phyloP scores from a whole-genome alignment of 2,888 invertebrate genomes.

The Tipula unca region DNA sequence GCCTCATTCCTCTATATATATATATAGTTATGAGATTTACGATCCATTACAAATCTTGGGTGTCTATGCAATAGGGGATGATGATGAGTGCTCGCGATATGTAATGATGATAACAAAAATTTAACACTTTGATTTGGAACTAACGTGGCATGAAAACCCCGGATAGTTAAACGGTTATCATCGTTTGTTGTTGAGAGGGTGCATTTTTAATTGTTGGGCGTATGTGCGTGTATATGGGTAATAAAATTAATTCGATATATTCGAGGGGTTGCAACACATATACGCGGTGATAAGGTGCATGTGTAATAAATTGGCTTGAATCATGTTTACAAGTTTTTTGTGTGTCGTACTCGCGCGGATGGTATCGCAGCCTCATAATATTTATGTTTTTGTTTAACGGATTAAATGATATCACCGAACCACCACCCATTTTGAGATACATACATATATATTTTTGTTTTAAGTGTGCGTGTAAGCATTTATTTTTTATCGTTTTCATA shows the following conservation, averaged over 20 bases:
- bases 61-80: not conserved
- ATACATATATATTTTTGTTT: not conserved
- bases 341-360: not conserved
- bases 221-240: not conserved
- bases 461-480: not conserved
- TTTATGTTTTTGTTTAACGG: not conserved
- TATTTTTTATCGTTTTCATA: constrained; percentile 23
- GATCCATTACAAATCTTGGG: not conserved
- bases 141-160: not conserved
- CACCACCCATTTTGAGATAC: not conserved
- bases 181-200: not conserved
- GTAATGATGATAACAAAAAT: not conserved
- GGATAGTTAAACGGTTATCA: not conserved
- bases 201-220: not conserved
- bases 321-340: not conserved
- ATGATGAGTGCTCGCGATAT: not conserved
- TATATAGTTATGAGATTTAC: not conserved
- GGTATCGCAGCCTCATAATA: not conserved
- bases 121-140: constrained; percentile 8
- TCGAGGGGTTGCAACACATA: not conserved
- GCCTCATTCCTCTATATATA: not conserved
- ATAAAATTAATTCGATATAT: not conserved
- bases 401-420: not conserved
- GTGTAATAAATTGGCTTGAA: not conserved
- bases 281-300: not conserved